Evolutionary conservation across 2,888 invertebrate species (phyloP), one percentile per base, ranked within the genome.

Genomic region (Yponomeuta malinellus): DNA sequence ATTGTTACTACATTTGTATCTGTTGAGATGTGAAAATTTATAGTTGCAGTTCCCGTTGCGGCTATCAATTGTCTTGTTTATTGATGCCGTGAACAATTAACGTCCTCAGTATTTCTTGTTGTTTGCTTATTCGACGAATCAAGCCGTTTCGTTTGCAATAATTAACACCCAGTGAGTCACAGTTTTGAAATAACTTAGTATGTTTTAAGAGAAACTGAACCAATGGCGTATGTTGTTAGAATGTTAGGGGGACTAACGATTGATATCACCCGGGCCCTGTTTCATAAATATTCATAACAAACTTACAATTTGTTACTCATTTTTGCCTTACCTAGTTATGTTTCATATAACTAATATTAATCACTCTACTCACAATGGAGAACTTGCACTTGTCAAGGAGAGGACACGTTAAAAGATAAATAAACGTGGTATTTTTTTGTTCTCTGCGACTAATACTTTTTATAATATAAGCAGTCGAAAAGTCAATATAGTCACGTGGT

Each of bases 241-340:
- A 86, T 85, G 84, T 82, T 79, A 81, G 82, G 85, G 81, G 78
- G 78, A 83, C 88, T 85, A 79, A 81, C 83, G 90, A 91, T 90
- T 79, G 74, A 79, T 88, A 90, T 91, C 90, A 78, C 52, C 23
- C 23, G 23, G 23, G 23, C 23, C 23, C 23, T 23, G 23, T 23
- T 23, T 23, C 23, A 23, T 23, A 23, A 23, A 23, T 23, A 23
- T 23, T 23, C 23, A 23, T 23, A 23, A 23, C 0, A 23, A 23
- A 23, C 23, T 23, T 0, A 23, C 23, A 23, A 23, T 23, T 23
- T 23, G 23, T 23, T 1, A 23, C 23, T 23, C 23, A 23, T 23
- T 23, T 23, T 23, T 23, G 23, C 23, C 23, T 23, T 23, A 23
- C 0, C 23, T 23, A 23, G 23, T 0, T 23, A 23, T 23, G 0